Conservation (phyloP, 2,113 vertebrate genomes). For the Nerophis lumbriciformis region DNA sequence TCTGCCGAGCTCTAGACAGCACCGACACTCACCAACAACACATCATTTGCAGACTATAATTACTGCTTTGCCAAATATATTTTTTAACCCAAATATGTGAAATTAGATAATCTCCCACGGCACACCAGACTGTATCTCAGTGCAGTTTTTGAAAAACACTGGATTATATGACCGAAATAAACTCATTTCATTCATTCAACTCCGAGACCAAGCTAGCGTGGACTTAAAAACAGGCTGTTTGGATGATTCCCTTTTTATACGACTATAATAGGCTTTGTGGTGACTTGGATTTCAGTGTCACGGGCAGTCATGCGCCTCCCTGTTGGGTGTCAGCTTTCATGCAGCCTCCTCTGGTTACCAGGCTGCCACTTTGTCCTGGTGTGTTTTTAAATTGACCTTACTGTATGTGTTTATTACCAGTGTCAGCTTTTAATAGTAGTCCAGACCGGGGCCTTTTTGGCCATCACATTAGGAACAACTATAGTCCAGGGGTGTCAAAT, state of each 20-base stretch:
- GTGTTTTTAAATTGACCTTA: slow-evolving; percentile 19
- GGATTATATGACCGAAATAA: too few relatives aligned
- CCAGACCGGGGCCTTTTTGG: background rate
- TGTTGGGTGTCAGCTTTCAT: slow-evolving; percentile 57
- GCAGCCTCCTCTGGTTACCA: slow-evolving; percentile 53
- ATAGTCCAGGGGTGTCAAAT: background rate
- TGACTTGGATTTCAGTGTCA: slow-evolving; percentile 40
- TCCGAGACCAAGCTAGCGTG: too few relatives aligned
- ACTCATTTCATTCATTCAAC: too few relatives aligned
- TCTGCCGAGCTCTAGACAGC: too few relatives aligned
- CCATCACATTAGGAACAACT: slow-evolving; percentile 8
- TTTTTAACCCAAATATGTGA: too few relatives aligned
- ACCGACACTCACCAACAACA: too few relatives aligned
- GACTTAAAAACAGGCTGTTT: slow-evolving; percentile 1
- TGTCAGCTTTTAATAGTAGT: slow-evolving; percentile 9
- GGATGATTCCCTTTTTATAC: slow-evolving; percentile 8
- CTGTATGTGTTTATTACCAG: slow-evolving; percentile 36
- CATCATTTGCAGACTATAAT: too few relatives aligned
- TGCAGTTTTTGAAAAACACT: too few relatives aligned
- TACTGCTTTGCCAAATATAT: too few relatives aligned
- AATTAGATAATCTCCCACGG: too few relatives aligned
- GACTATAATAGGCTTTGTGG: slow-evolving; percentile 24
- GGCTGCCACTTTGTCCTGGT: slow-evolving; percentile 36
- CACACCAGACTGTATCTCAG: too few relatives aligned
- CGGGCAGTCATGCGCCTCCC: slow-evolving; percentile 50